These are phyloP conservation scores for Drosophila rubida DNA, from an alignment of 2,888 invertebrate species.

Conservation along the genomic window DNA sequence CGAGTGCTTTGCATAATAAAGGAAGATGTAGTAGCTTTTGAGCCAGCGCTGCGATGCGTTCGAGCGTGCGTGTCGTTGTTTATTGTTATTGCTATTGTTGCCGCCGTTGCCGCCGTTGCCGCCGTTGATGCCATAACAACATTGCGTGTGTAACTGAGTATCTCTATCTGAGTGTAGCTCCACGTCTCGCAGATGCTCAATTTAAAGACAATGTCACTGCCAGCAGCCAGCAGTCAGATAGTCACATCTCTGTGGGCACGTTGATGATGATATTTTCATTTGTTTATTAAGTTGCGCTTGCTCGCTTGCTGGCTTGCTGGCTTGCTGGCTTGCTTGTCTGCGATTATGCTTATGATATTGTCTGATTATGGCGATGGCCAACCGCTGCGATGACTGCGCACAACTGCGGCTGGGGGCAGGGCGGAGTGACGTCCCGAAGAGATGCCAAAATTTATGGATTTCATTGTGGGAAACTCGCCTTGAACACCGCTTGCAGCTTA, in stretches of 20 bases:
- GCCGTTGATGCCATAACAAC: slow-evolving; percentile 24
- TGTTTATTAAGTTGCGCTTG: slow-evolving; percentile 10
- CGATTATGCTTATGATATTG: slow-evolving; percentile 1
- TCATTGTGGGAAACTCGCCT: slow-evolving; percentile 30
- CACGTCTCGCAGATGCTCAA: slow-evolving; percentile 4
- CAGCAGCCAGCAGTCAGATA: slow-evolving; percentile 5
- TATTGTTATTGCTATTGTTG: slow-evolving; percentile 13
- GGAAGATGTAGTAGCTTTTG: slow-evolving; percentile 1
- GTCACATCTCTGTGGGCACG: not conserved
- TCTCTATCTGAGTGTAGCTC: not conserved
- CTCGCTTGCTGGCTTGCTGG: no score
- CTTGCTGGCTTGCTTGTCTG: not conserved
- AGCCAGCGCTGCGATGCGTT: not conserved
- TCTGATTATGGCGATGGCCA: slow-evolving; percentile 14
- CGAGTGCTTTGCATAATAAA: not conserved
- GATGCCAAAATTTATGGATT: slow-evolving; percentile 27
- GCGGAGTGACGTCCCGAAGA: slow-evolving; percentile 7
- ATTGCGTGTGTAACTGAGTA: slow-evolving; percentile 16
- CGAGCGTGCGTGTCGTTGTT: not conserved
- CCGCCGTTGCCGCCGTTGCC: slow-evolving; percentile 5
- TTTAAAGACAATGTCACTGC: slow-evolving; percentile 46
- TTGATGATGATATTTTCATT: slow-evolving; percentile 21
- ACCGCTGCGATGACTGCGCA: slow-evolving; percentile 25
- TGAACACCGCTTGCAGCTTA: slow-evolving; percentile 23
- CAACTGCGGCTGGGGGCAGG: not conserved